A percentile compares a stretch with the other conserved stretches of the same genome.
Conservation (phyloP, 2,888 invertebrate genomes). For the Patella caerulea region DNA sequence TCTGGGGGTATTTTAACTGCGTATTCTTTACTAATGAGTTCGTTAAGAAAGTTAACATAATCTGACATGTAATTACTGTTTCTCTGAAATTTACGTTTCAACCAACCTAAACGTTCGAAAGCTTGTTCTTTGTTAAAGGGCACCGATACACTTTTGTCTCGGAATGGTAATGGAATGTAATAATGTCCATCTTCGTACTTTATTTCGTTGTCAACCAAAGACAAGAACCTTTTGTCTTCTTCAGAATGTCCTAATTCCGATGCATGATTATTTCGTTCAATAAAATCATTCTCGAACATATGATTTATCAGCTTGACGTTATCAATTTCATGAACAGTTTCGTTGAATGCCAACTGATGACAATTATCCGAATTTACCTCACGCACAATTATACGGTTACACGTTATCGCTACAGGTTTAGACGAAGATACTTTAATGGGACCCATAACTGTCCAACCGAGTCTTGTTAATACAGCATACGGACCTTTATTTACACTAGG, state of each 20-base stretch:
- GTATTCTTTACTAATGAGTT: too few relatives aligned
- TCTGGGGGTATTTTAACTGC: too few relatives aligned
- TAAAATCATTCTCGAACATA: background rate
- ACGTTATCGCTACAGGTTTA: background rate
- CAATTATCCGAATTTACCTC: background rate
- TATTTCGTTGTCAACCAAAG: slow-evolving; percentile 20
- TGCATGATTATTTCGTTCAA: background rate
- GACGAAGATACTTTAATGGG: background rate
- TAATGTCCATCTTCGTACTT: background rate
- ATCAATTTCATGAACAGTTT: background rate
- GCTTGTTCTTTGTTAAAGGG: slow-evolving; percentile 10
- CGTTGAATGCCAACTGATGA: background rate
- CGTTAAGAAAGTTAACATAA: slow-evolving; percentile 21
- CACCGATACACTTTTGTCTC: slow-evolving; percentile 5
- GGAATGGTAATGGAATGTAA: slow-evolving; percentile 22
- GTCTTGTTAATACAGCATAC: slow-evolving; percentile 8
- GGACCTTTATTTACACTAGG: background rate
- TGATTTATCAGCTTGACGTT: background rate
- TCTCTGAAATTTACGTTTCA: slow-evolving; percentile 5
- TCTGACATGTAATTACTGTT: slow-evolving; percentile 14
- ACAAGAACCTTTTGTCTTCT: slow-evolving; percentile 20
- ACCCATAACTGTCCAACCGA: background rate
- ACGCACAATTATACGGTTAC: background rate
- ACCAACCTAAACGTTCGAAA: background rate
- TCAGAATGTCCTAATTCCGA: slow-evolving; percentile 3